A percentile compares a stretch with the other conserved stretches of the same genome.
These are phyloP conservation scores for Allacma fusca DNA, from an alignment of 2,888 invertebrate species.

Conservation along the genomic window DNA sequence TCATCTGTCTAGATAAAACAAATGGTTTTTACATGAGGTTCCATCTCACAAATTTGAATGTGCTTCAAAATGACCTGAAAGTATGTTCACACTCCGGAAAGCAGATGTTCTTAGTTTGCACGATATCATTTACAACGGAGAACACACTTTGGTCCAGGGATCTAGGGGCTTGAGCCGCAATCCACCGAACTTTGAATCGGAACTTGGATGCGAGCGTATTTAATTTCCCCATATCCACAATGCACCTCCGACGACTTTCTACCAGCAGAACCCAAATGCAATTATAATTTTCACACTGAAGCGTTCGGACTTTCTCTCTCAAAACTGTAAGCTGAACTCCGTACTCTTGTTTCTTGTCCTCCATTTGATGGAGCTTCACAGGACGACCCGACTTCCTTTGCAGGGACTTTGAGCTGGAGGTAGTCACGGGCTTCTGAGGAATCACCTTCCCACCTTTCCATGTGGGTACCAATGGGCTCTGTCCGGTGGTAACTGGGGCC, in stretches of 20 bases:
- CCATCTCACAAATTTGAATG: neutral
- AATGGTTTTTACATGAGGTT: neutral
- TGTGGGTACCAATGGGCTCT: slow-evolving; percentile 5
- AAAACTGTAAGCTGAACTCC: slow-evolving; percentile 25
- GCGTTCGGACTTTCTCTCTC: slow-evolving; percentile 28
- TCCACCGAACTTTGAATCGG: slow-evolving; percentile 39
- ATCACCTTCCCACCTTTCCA: slow-evolving; percentile 13
- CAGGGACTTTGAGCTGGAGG: slow-evolving; percentile 18
- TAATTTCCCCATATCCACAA: slow-evolving; percentile 39
- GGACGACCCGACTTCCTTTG: slow-evolving; percentile 25
- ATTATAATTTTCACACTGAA: slow-evolving; percentile 29
- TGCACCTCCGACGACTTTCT: slow-evolving; percentile 26
- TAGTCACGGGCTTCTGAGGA: slow-evolving; percentile 23
- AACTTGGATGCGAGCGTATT: slow-evolving; percentile 25
- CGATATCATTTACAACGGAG: slow-evolving; percentile 36
- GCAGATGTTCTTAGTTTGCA: slow-evolving; percentile 40
- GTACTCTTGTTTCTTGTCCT: slow-evolving; percentile 32
- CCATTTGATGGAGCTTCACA: slow-evolving; percentile 13
- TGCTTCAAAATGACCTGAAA: no score
- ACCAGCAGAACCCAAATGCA: slow-evolving; percentile 39
- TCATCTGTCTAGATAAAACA: slow-evolving; percentile 27
- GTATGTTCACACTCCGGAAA: slow-evolving; percentile 35
- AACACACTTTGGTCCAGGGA: slow-evolving; percentile 39
- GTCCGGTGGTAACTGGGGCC: neutral
- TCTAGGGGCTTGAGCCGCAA: slow-evolving; percentile 27